phyloP scores from a whole-genome alignment of 2,888 invertebrate species.

The Argyra leucocephala region DNA sequence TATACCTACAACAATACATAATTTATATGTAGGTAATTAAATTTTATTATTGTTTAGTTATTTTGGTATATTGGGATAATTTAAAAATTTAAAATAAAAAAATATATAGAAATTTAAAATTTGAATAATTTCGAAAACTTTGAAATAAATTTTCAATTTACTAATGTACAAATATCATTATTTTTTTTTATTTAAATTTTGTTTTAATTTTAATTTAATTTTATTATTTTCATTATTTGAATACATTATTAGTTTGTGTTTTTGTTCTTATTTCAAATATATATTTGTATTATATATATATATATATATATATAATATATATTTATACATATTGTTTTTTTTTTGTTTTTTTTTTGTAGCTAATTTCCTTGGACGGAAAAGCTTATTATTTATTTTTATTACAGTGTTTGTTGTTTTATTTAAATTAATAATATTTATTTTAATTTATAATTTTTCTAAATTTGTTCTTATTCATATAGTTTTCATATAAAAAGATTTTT shows the following conservation, averaged over 20 bases:
- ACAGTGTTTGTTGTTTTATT: background rate
- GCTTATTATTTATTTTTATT: background rate
- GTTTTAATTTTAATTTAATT: background rate
- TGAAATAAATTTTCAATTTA: background rate
- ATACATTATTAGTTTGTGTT: background rate
- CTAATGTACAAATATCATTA: no score
- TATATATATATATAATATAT: background rate
- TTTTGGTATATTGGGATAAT: no score
- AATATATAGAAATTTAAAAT: no score
- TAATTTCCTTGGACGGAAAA: slow-evolving; percentile 10
- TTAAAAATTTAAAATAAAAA: no score
- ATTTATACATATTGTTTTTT: background rate
- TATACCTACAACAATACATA: no score
- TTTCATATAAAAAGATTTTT: slow-evolving; percentile 8
- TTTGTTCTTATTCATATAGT: background rate
- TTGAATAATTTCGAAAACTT: slow-evolving; percentile 2
- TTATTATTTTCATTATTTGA: background rate
- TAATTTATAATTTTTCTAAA: background rate
- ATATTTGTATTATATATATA: no score
- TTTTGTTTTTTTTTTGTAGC: background rate
- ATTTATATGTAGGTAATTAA: no score
- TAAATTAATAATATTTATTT: background rate
- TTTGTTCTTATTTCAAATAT: no score
- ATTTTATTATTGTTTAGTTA: no score
- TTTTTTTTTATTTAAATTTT: no score